Evolutionary conservation across 2,888 invertebrate species (phyloP), one percentile per base, ranked within the genome.

Genomic region (Arctia plantaginis): DNA sequence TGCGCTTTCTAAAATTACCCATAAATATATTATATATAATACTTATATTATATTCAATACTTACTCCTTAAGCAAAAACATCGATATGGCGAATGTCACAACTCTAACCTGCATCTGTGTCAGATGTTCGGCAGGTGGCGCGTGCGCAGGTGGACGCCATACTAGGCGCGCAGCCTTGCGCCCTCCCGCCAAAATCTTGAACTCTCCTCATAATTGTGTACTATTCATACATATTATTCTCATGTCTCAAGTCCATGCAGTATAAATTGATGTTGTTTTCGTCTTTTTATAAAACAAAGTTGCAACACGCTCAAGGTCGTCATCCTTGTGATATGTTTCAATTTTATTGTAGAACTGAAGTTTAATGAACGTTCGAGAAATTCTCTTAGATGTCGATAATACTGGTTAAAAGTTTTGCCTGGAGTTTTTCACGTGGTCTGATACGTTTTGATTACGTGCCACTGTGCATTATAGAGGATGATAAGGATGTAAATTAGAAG

Each of bases 71-170:
- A 67, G 27, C 23, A 70, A 76, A 71, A 75, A 69, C 75, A 87
- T 87, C 88, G 87, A 86, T 33, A 78, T 62, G 15, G 27, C 30
- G 41, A 71, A 41, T 71, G 74, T 82, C 75, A 51, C 90, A 82
- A 76, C 92, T 85, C 93, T 95, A 93, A 75, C 81, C 88, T 86
- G 91, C 95, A 95, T 95, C 95, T 95, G 95, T 94, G 92, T 93
- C 94, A 95, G 94, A 94, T 94, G 95, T 88, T 85, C 91, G 91
- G 93, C 95, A 95, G 95, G 95, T 95, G 95, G 87, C 89, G 85
- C 85, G 71, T 55, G 86, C 85, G 95, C 95, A 95, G 95, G 95
- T 95, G 95, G 91, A 82, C 86, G 86, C 93, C 93, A 90, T 93
- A 93, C 93, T 93, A 93, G 94, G 92, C 86, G 87, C 85, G 88